Evolutionary conservation across 2,888 invertebrate genomes (phyloP), one percentile per base, ranked within the genome.

Genomic region (Torymus auratus): DNA sequence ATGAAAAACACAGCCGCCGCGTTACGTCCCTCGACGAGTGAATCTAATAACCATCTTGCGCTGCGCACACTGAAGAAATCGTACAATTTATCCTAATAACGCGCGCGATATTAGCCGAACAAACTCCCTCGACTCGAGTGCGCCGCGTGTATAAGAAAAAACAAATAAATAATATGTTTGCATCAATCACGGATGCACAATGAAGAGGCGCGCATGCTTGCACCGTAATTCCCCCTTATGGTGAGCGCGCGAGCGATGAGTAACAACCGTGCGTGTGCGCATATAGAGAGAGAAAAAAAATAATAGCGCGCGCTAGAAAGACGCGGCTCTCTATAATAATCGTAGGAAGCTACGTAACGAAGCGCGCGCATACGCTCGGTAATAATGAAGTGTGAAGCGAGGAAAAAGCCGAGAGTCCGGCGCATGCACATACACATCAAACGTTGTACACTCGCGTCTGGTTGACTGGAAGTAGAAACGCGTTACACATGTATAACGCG

Each of bases 301-400:
- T 71, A 61, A 71, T 52, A n/a, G 50, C 23, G 28, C 23, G n/a
- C 13, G 52, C 41, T 41, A 20, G 61, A 61, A 20, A n/a, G 17
- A 58, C 4, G 13, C 13, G 13, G 17, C 56, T 5, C 10, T 10
- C 53, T 10, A 56, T 50, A 55, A 72, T 72, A 62, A 62, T 67
- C 52, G 53, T 60, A 73, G 23, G 68, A 60, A 20, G 14, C 12
- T 23, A 50, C 41, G 61, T 60, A 50, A 67, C 67, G 20, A 76
- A 14, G 53, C 41, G 41, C 41, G 41, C 41, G 41, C 7, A 41
- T 7, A 7, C 13, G 17, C 2, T 15, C 20, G 64, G n/a, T 13
- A 50, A 67, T 71, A 71, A 71, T 68, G 58, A 71, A 58, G 71
- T 71, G 71, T 65, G 58, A 65, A 64, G 65, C 64, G 70, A 28